Percentiles rank a stretch among this genome's conserved stretches.
phyloP scores from a whole-genome alignment of 2,888 invertebrate species.

The Altica lythri region DNA sequence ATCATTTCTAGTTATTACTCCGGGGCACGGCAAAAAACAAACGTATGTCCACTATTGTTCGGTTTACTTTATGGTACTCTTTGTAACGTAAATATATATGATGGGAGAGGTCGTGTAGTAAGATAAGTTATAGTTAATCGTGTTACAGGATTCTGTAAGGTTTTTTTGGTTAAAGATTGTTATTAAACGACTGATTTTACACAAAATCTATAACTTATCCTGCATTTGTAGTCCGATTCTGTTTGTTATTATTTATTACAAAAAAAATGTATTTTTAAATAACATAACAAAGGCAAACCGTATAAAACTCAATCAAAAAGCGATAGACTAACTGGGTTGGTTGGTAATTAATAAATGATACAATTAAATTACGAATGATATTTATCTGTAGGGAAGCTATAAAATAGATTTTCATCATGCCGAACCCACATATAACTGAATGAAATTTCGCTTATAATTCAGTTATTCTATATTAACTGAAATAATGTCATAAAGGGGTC shows the following conservation, averaged over 20 bases:
- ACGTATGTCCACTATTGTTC: constrained; percentile 48
- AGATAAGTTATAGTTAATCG: constrained; percentile 10
- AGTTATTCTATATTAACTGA: constrained; percentile 48
- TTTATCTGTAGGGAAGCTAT: constrained; percentile 41
- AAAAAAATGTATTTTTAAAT: too few species aligned
- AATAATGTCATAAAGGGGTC: constrained; percentile 49
- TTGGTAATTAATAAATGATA: constrained; percentile 49
- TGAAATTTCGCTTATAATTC: constrained; percentile 51
- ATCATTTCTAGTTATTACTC: constrained; percentile 45
- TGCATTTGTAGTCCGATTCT: too few species aligned
- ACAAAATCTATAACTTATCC: too few species aligned
- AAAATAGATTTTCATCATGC: constrained; percentile 54
- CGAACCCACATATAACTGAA: constrained; percentile 52
- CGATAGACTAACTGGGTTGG: constrained; percentile 42
- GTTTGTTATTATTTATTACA: too few species aligned
- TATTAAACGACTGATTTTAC: too few species aligned
- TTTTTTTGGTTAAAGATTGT: too few species aligned
- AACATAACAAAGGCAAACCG: too few species aligned
- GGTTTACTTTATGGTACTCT: constrained; percentile 30
- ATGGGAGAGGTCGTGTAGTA: constrained; percentile 2
- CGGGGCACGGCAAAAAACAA: constrained; percentile 42
- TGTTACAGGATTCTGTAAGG: neutral
- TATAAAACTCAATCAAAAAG: constrained; percentile 40
- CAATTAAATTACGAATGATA: constrained; percentile 48
- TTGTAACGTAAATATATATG: constrained; percentile 18